Percentiles rank a stretch among this genome's conserved stretches.
These are phyloP conservation scores for Phenganax subtilis DNA, from an alignment of 92 coral and sea anemone genomes.

Conservation along the genomic window DNA sequence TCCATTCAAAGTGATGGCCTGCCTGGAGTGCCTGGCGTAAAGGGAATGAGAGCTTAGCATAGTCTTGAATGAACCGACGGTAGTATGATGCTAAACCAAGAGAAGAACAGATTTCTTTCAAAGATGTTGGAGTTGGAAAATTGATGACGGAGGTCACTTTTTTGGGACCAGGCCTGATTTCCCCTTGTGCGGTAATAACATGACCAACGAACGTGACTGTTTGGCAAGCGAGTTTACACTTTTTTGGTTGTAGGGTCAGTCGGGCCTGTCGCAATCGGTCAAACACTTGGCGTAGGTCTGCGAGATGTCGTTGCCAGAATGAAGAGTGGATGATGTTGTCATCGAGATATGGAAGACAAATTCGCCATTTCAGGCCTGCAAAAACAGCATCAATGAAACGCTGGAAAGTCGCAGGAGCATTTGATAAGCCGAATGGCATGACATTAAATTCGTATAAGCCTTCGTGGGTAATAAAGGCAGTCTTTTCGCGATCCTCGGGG, in stretches of 20 bases:
- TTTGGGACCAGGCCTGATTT: constrained; percentile 52
- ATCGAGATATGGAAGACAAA: constrained; percentile 27
- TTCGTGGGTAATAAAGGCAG: not conserved
- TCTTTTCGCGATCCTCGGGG: constrained; percentile 18
- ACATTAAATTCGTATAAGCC: constrained; percentile 8
- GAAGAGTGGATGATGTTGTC: constrained; percentile 14
- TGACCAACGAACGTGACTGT: constrained; percentile 60
- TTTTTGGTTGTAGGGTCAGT: constrained; percentile 29
- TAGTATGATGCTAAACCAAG: constrained; percentile 59
- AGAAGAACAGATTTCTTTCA: constrained; percentile 54
- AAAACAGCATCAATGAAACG: constrained; percentile 34
- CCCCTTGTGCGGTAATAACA: constrained; percentile 50
- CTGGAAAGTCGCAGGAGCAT: constrained; percentile 29
- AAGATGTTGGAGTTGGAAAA: constrained; percentile 53
- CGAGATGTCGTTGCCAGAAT: constrained; percentile 5
- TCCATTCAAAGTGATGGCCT: constrained; percentile 2
- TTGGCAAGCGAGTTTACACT: constrained; percentile 48
- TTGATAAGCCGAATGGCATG: constrained; percentile 21
- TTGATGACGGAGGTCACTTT: constrained; percentile 49
- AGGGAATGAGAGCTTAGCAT: constrained; percentile 54
- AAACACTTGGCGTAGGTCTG: constrained; percentile 22
- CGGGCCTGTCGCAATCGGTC: constrained; percentile 5
- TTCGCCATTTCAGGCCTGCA: constrained; percentile 16
- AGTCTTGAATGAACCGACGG: constrained; percentile 51
- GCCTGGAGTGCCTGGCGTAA: constrained; percentile 41